A percentile compares a stretch with the other conserved stretches of the same genome.
Conservation (phyloP, 2,888 invertebrate species). For the Temnothorax ravouxi region DNA sequence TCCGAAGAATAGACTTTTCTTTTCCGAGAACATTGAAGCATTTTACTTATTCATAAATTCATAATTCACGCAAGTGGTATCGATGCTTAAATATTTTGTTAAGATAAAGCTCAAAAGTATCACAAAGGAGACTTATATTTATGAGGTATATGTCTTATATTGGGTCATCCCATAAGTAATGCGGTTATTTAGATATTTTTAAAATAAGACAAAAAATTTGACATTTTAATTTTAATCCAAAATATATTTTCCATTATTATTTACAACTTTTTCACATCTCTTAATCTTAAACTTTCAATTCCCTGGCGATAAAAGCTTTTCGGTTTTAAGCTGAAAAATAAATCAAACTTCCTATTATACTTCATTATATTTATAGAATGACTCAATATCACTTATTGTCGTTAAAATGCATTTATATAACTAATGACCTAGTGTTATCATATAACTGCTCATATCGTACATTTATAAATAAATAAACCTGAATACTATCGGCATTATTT, state of each 20-base stretch:
- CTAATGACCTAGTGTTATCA: not conserved
- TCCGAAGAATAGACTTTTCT: not conserved
- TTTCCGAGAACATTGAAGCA: not conserved
- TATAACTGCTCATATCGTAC: not conserved
- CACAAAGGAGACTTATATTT: not conserved
- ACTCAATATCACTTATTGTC: not conserved
- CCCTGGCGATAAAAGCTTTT: not conserved
- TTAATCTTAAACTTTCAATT: not conserved
- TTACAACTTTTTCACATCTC: not conserved
- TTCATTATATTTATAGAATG: not conserved
- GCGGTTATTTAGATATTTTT: too few relatives aligned
- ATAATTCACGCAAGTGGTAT: not conserved
- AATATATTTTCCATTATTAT: not conserved
- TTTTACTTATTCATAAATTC: not conserved
- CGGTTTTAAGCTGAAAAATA: not conserved
- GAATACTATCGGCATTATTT: not conserved
- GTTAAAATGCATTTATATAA: not conserved
- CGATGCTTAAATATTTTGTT: not conserved
- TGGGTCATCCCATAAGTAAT: too few relatives aligned
- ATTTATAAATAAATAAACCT: not conserved
- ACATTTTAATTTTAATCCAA: not conserved
- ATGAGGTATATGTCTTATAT: not conserved
- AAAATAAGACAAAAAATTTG: too few relatives aligned
- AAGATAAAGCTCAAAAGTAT: not conserved
- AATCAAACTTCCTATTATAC: not conserved